A percentile compares a stretch with the other conserved stretches of the same genome.
phyloP scores from a whole-genome alignment of 2,113 vertebrate species.

The Entelurus aequoreus region DNA sequence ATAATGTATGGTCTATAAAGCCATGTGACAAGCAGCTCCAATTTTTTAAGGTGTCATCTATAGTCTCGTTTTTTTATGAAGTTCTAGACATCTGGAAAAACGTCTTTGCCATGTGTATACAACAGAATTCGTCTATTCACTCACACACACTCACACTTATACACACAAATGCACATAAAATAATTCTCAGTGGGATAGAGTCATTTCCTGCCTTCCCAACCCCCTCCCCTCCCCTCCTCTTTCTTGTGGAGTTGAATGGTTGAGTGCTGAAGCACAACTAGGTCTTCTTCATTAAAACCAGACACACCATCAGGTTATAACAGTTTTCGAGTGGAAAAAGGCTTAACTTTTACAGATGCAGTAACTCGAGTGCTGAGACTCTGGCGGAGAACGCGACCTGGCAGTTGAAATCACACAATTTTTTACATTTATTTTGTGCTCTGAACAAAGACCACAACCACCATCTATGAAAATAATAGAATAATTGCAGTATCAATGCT shows the following conservation, averaged over 20 bases:
- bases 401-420: constrained; percentile 11
- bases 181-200: constrained; percentile 66
- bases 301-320: constrained; percentile 42
- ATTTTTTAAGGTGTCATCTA: background rate
- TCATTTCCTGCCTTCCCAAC: constrained; percentile 64
- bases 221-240: background rate
- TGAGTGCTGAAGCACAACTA: constrained; percentile 53
- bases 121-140: constrained; percentile 31
- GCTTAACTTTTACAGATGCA: constrained; percentile 17
- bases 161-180: constrained; percentile 25
- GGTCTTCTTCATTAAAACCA: constrained; percentile 69
- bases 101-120: constrained; percentile 23
- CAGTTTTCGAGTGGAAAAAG: constrained; percentile 33
- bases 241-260: constrained; percentile 42
- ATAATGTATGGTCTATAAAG: constrained; percentile 29
- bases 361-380: constrained; percentile 8
- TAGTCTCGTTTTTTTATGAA: constrained; percentile 3
- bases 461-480: no score
- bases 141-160: constrained; percentile 14
- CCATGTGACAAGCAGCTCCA: constrained; percentile 8
- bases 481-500: constrained; percentile 2
- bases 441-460: background rate
- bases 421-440: constrained; percentile 10
- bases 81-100: constrained; percentile 62
- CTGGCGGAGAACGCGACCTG: constrained; percentile 1